Conservation (phyloP, 2,888 invertebrate species). For the Chamaedrilus cognettii region DNA sequence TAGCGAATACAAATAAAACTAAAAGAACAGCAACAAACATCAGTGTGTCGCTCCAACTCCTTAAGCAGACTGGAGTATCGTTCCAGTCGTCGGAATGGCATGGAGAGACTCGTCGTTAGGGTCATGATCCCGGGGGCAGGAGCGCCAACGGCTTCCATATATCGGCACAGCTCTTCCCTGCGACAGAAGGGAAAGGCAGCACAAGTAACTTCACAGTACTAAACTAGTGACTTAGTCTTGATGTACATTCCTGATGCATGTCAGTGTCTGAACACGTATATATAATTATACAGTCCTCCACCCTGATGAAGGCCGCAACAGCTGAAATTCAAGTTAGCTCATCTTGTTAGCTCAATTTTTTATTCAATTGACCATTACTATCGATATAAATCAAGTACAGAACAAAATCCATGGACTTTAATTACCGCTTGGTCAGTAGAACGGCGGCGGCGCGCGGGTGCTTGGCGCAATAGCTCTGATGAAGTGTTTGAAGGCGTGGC, state of each 20-base stretch:
- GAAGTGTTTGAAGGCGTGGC: slow-evolving; percentile 71
- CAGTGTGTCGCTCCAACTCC: slow-evolving; percentile 92
- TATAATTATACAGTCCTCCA: too few species aligned
- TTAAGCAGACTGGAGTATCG: slow-evolving; percentile 86
- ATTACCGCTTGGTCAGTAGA: slow-evolving; percentile 92
- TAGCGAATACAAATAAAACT: background rate
- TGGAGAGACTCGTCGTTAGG: slow-evolving; percentile 88
- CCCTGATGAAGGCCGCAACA: too few species aligned
- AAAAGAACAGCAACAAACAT: slow-evolving; percentile 58
- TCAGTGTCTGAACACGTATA: too few species aligned
- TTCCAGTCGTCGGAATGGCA: slow-evolving; percentile 91
- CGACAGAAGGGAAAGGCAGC: too few species aligned
- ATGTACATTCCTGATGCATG: too few species aligned
- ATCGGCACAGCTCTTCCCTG: slow-evolving; percentile 85
- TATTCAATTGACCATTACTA: background rate
- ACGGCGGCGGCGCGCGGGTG: slow-evolving; percentile 95
- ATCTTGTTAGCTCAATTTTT: too few species aligned
- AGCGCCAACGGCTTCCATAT: slow-evolving; percentile 54
- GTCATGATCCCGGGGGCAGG: slow-evolving; percentile 74
- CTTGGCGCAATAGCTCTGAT: slow-evolving; percentile 85
- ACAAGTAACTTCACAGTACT: too few species aligned
- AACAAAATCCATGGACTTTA: slow-evolving; percentile 41
- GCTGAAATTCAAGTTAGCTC: background rate
- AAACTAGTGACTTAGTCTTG: too few species aligned
- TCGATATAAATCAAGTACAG: background rate